Base-by-base conservation (phyloP, 2,888 invertebrate genomes). In the Blastobasis adustella region DNA sequence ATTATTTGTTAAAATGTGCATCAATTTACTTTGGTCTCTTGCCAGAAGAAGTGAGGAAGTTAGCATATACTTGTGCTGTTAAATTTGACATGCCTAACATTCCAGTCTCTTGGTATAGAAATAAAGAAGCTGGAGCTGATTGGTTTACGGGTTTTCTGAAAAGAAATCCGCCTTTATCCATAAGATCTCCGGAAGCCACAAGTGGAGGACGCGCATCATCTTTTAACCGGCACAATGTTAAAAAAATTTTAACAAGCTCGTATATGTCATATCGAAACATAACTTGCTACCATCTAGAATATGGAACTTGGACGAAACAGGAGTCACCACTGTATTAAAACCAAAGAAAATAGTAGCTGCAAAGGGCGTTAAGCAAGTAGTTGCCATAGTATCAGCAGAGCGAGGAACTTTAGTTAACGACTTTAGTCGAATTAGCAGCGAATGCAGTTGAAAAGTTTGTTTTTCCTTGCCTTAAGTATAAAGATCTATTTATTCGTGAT, bases 221-320 rank as follows among this genome's bases (percentile, higher is more conserved):
- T 6, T 58, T 56, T 47, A 55, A 58, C 50, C 6, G 42, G 39
- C 49, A 52, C 38, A 55, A 53, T 47, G 56, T 61, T 7, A 45
- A 53, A 39, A 37, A 53, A 37, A 61, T 60, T 46, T 60, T 39
- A 41, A 49, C 4, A 60, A 62, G 37, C 53, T 59, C 10, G 51
- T 48, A 5, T 49, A 54, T 9, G 44, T 56, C 0, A 45, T 60
- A 7, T n/a, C 46, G 10, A 57, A 51, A 45, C 46, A 58, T 54
- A 54, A 55, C 5, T 53, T 59, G 10, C 9, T 50, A n/a, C 54
- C 58, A 4, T 59, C 57, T 4, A 46, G 58, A 46, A 65, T 68
- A 23, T 65, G 60, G 56, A 66, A 68, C 44, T 57, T 55, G 43
- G 66, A 65, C 54, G 65, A 69, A 45, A 66, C 64, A 39, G 66